These are phyloP conservation scores for Pygmarrhopalites habei DNA, from an alignment of 1,140 invertebrate species.

Conservation along the genomic window DNA sequence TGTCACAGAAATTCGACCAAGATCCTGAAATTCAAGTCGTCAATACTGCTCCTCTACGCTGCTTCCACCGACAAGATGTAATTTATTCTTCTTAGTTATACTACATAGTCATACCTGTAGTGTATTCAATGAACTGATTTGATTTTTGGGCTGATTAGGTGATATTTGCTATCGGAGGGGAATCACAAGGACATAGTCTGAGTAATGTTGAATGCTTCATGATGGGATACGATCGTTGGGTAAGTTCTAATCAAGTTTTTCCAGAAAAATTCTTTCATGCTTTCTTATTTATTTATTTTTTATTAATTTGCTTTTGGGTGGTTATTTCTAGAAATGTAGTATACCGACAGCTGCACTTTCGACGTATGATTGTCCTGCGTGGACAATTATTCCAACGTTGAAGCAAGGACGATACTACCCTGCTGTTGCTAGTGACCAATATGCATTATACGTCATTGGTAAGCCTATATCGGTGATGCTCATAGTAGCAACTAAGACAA, in stretches of 20 bases:
- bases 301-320: not conserved
- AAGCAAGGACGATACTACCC: constrained; percentile 39
- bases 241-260: too few relatives aligned
- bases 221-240: constrained; percentile 41
- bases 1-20: constrained; percentile 36
- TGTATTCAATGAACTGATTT: too few relatives aligned
- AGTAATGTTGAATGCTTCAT: constrained; percentile 42
- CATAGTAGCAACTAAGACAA: too few relatives aligned
- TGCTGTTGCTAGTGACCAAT: constrained; percentile 37
- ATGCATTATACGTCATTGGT: constrained; percentile 40
- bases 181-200: constrained; percentile 40
- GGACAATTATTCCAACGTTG: constrained; percentile 41
- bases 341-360: constrained; percentile 31
- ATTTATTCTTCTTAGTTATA: not conserved
- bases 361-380: constrained; percentile 27
- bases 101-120: too few relatives aligned
- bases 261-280: too few relatives aligned
- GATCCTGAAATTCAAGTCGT: constrained; percentile 1
- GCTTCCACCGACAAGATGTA: constrained; percentile 38
- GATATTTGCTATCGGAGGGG: constrained; percentile 41
- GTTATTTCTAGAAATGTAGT: constrained; percentile 32
- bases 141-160: too few relatives aligned
- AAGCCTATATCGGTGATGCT: not conserved
- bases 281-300: not conserved
- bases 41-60: constrained; percentile 15